Evolutionary conservation across 2,888 invertebrate genomes (phyloP).

Genomic region (Phyllotreta cruciferae): DNA sequence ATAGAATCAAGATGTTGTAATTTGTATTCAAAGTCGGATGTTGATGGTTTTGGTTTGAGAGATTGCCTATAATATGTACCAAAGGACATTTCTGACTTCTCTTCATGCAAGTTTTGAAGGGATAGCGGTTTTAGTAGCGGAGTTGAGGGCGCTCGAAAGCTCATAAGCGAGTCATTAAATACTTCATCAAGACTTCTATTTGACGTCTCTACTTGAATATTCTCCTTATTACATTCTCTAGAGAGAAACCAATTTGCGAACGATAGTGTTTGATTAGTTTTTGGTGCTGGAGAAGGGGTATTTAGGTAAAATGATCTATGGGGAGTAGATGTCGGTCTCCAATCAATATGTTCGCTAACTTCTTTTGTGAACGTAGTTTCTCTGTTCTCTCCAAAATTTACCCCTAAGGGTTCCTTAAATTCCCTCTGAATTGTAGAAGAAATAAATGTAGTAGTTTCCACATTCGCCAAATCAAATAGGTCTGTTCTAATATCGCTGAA

Average conservation of each 20-base stretch:
- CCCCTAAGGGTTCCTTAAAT: constrained; percentile 15
- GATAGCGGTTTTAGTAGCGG: constrained; percentile 13
- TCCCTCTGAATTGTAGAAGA: constrained; percentile 13
- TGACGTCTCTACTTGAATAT: neutral
- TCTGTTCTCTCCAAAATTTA: constrained; percentile 27
- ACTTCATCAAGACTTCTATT: neutral
- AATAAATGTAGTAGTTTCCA: constrained; percentile 1
- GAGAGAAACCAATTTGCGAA: too few relatives aligned
- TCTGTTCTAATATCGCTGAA: constrained; percentile 3
- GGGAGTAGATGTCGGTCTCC: constrained; percentile 2
- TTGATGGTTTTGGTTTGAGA: constrained; percentile 10
- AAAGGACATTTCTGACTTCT: constrained; percentile 7
- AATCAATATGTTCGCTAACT: constrained; percentile 30
- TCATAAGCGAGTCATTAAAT: too few relatives aligned
- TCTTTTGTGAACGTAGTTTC: constrained; percentile 15
- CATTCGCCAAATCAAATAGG: constrained; percentile 3
- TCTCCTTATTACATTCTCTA: neutral
- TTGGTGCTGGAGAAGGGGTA: neutral
- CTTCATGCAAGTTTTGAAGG: constrained; percentile 6
- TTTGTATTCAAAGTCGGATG: constrained; percentile 32
- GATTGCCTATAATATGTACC: constrained; percentile 22
- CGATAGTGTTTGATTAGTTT: neutral
- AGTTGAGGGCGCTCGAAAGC: neutral
- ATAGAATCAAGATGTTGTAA: constrained; percentile 39
- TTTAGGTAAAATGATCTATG: neutral